A percentile compares a stretch with the other conserved stretches of the same genome.
Evolutionary conservation across 2,888 invertebrate species (phyloP).

Genomic region (Lacanobia wlatinum): DNA sequence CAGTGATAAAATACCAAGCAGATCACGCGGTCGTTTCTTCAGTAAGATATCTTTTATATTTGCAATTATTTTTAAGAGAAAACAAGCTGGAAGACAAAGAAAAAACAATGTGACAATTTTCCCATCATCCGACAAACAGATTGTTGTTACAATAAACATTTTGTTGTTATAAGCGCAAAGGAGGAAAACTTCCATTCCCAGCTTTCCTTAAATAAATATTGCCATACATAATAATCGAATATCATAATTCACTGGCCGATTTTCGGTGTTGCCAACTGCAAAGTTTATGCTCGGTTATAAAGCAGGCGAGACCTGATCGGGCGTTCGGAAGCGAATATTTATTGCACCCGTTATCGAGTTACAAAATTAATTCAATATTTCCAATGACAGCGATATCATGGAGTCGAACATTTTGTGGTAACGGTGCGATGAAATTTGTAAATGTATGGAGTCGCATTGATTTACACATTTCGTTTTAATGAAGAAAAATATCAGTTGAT

Average conservation of each 20-base stretch:
- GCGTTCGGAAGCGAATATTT: slow-evolving; percentile 61
- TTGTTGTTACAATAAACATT: neutral
- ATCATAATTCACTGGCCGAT: slow-evolving; percentile 45
- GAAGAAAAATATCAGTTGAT: slow-evolving; percentile 7
- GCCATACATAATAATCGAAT: slow-evolving; percentile 20
- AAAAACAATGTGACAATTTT: neutral
- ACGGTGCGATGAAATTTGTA: slow-evolving; percentile 4
- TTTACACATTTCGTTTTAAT: slow-evolving; percentile 22
- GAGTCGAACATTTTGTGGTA: slow-evolving; percentile 37
- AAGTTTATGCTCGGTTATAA: slow-evolving; percentile 54
- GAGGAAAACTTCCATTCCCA: slow-evolving; percentile 7
- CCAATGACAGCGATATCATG: slow-evolving; percentile 39
- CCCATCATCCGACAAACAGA: neutral
- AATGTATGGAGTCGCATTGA: slow-evolving; percentile 17
- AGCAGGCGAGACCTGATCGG: slow-evolving; percentile 41
- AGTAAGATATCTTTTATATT: neutral
- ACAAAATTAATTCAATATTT: slow-evolving; percentile 63
- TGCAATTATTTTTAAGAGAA: neutral
- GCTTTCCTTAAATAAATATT: slow-evolving; percentile 34
- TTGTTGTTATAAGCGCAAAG: neutral
- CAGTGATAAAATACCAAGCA: neutral
- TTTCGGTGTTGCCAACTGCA: slow-evolving; percentile 52
- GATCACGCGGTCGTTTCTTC: no score
- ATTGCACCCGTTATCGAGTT: slow-evolving; percentile 59
- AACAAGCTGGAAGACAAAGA: slow-evolving; percentile 7